Evolutionary conservation across 2,888 invertebrate genomes (phyloP), one percentile per base, ranked within the genome.

Genomic region (Trichopoda pennipes): DNA sequence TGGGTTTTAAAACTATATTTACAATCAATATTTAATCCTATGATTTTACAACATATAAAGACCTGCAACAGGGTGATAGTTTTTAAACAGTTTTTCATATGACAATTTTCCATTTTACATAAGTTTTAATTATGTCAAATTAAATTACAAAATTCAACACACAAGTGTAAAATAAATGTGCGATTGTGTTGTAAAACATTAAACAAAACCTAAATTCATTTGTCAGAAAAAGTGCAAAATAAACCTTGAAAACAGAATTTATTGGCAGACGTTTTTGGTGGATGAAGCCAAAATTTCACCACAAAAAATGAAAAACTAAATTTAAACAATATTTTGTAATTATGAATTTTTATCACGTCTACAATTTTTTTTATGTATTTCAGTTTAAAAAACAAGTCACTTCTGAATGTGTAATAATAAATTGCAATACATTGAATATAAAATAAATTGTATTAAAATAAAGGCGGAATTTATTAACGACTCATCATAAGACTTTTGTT

Each of bases 221-320:
- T 38, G 55, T 69, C 58, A 68, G 35, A 72, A 72, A 51, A 68
- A 61, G 73, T 79, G 73, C 66, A 82, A 72, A 72, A 61, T 19
- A 82, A 82, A 72, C 82, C 82, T 82, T 82, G 82, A 82, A 28
- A 75, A 75, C 19, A 47, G 70, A 77, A 56, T 77, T 73, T 82
- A 82, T 82, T 82, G 82, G 82, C 82, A 82, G 66, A 51, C 77
- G 42, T 56, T 56, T 77, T 73, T 61, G 68, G 74, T 70, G 66
- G 66, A 82, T 66, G 70, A 51, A 75, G 82, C 82, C 82, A 82
- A 82, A 77, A 82, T 82, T 82, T 82, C 82, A 82, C 82, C 17
- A 58, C 66, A 60, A 47, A 47, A 53, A 56, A 44, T 56, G 55
- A 69, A 63, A 53, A 56, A 44, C 55, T n/a, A 35, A 47, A 28